Percentiles rank a stretch among this genome's conserved stretches.
phyloP scores from a whole-genome alignment of 2,888 invertebrate species.

The Nesidiocoris tenuis region DNA sequence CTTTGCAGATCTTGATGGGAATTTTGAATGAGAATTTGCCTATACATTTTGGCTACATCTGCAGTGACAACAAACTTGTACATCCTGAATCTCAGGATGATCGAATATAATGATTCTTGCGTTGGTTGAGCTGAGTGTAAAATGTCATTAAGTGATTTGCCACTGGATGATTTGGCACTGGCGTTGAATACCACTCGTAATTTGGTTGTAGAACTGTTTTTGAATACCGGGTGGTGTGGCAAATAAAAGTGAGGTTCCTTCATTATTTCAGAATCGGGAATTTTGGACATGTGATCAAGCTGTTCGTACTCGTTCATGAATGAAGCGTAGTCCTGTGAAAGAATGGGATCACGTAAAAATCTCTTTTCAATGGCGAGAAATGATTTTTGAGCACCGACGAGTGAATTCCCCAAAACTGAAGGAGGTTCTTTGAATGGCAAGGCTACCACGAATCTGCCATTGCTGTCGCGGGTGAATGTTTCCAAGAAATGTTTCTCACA shows the following conservation, averaged over 20 bases:
- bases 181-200: conserved; percentile 52
- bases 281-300: conserved; percentile 49
- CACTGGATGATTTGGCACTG: conserved; percentile 48
- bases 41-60: conserved; percentile 51
- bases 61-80: conserved; percentile 44
- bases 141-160: conserved; percentile 46
- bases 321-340: conserved; percentile 36
- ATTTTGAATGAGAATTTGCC: conserved; percentile 47
- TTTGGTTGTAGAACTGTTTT: conserved; percentile 51
- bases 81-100: conserved; percentile 38
- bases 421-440: conserved; percentile 37
- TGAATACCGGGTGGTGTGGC: conserved; percentile 52
- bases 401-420: conserved; percentile 32
- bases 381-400: conserved; percentile 17
- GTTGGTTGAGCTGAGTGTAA: conserved; percentile 35
- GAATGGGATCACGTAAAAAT: not conserved
- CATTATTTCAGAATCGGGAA: conserved; percentile 1
- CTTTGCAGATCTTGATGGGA: conserved; percentile 47
- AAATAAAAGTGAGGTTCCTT: conserved; percentile 48
- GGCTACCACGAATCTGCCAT: not conserved
- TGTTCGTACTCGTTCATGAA: conserved; percentile 41
- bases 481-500: not conserved
- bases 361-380: conserved; percentile 29
- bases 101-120: conserved; percentile 33
- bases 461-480: not conserved